These are phyloP conservation scores for Falcaria lacertinaria DNA, from an alignment of 2,888 invertebrate genomes.

Conservation along the genomic window DNA sequence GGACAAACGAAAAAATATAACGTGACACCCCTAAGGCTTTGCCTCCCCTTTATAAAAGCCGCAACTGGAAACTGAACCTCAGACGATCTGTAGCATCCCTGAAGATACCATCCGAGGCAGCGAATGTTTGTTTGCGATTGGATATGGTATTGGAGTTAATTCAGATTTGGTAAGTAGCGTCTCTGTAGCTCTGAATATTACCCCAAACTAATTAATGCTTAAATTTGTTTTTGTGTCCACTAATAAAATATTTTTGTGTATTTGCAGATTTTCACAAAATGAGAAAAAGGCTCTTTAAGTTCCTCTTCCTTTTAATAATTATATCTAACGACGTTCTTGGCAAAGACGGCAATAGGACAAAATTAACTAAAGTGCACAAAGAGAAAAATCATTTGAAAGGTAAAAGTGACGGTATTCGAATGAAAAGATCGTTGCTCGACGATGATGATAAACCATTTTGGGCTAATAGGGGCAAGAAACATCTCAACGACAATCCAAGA, in stretches of 20 bases:
- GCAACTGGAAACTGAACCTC: conserved; percentile 17
- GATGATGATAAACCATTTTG: conserved; percentile 44
- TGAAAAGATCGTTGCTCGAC: conserved; percentile 47
- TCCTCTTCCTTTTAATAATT: conserved; percentile 42
- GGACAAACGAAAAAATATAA: conserved; percentile 49
- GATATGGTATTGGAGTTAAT: conserved; percentile 18
- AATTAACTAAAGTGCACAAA: conserved; percentile 32
- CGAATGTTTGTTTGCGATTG: conserved; percentile 12
- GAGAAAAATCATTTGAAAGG: conserved; percentile 31
- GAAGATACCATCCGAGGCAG: conserved; percentile 5
- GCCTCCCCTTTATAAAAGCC: conserved; percentile 62
- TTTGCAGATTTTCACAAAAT: conserved; percentile 52
- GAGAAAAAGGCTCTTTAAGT: conserved; percentile 41
- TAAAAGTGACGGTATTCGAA: conserved; percentile 35
- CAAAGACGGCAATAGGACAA: conserved; percentile 43
- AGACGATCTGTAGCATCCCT: conserved; percentile 29
- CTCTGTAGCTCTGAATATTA: neutral
- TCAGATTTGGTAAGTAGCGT: conserved; percentile 17
- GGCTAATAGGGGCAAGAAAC: conserved; percentile 44
- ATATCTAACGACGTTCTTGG: conserved; percentile 44
- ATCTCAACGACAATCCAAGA: conserved; percentile 18
- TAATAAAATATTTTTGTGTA: too few species aligned
- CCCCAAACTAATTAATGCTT: too few species aligned
- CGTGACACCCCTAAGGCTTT: conserved; percentile 55
- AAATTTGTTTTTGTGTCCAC: too few species aligned